Conservation (phyloP, 2,888 invertebrate species). For the Yponomeuta cagnagella region DNA sequence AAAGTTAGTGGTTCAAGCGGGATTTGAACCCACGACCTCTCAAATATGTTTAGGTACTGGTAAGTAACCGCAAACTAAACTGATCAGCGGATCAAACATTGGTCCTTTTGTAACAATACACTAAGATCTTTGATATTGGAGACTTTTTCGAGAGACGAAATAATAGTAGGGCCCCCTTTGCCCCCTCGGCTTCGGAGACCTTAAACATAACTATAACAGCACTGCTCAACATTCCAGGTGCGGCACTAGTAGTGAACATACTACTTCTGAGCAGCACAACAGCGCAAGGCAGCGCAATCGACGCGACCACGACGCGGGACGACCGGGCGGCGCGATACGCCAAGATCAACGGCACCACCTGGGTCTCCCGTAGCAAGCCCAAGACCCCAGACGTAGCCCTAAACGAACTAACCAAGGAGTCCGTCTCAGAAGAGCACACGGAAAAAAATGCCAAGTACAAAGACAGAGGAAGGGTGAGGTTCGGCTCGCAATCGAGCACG, state of each 20-base stretch:
- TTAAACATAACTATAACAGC: too few relatives aligned
- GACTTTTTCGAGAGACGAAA: too few relatives aligned
- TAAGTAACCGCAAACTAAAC: too few relatives aligned
- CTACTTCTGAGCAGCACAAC: slow-evolving; percentile 59
- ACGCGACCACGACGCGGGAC: slow-evolving; percentile 45
- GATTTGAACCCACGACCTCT: too few relatives aligned
- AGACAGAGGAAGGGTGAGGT: slow-evolving; percentile 61
- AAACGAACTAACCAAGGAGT: slow-evolving; percentile 61
- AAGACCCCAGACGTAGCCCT: slow-evolving; percentile 52
- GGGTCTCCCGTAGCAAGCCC: slow-evolving; percentile 36
- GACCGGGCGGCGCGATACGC: slow-evolving; percentile 38
- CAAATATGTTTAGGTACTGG: too few relatives aligned
- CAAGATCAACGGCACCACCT: slow-evolving; percentile 38
- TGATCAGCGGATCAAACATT: too few relatives aligned
- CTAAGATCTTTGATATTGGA: too few relatives aligned
- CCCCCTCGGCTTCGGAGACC: too few relatives aligned
- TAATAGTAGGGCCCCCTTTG: too few relatives aligned
- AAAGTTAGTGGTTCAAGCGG: too few relatives aligned
- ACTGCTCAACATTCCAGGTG: slow-evolving; percentile 52
- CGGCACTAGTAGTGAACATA: slow-evolving; percentile 62
- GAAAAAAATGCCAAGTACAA: slow-evolving; percentile 70
- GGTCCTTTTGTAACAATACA: too few relatives aligned
- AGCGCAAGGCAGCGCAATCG: slow-evolving; percentile 49
- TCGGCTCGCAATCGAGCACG: slow-evolving; percentile 29
- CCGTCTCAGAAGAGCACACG: slow-evolving; percentile 57